Evolutionary conservation across 2,797 vertebrate genomes (phyloP).

Genomic region (Adelosebastes latens): DNA sequence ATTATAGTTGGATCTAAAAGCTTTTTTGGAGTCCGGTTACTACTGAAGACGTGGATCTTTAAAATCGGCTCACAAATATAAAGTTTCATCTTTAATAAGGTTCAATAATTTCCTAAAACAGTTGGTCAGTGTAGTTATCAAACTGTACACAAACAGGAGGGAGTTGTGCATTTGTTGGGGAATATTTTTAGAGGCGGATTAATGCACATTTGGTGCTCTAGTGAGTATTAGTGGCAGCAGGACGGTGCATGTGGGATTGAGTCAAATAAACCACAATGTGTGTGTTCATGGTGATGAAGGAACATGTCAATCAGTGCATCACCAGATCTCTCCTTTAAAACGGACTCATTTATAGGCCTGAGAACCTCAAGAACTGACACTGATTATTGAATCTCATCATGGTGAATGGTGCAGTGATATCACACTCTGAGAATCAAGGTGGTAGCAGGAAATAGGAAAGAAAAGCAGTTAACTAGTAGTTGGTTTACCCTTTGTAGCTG

Average conservation of each 20-base stretch:
- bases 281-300: background rate
- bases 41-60: accelerated
- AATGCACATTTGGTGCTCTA: no score
- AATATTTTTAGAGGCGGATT: no score
- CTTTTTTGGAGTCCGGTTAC: no score
- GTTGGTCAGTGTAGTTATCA: no score
- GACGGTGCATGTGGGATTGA: background rate
- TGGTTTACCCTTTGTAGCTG: background rate
- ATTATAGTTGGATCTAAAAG: background rate
- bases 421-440: background rate
- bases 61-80: background rate
- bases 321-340: background rate
- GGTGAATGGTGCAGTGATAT: background rate
- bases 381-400: background rate
- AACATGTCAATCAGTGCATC: background rate
- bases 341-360: background rate
- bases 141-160: no score
- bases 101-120: background rate
- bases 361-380: background rate
- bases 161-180: no score
- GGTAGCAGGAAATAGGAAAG: background rate
- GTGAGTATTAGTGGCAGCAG: no score
- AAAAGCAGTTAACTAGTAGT: background rate
- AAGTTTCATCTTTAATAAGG: background rate
- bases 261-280: background rate